A percentile compares a stretch with the other conserved stretches of the same genome.
These are phyloP conservation scores for Stegodyphus mimosarum DNA, from an alignment of 1,140 invertebrate genomes.

Conservation along the genomic window DNA sequence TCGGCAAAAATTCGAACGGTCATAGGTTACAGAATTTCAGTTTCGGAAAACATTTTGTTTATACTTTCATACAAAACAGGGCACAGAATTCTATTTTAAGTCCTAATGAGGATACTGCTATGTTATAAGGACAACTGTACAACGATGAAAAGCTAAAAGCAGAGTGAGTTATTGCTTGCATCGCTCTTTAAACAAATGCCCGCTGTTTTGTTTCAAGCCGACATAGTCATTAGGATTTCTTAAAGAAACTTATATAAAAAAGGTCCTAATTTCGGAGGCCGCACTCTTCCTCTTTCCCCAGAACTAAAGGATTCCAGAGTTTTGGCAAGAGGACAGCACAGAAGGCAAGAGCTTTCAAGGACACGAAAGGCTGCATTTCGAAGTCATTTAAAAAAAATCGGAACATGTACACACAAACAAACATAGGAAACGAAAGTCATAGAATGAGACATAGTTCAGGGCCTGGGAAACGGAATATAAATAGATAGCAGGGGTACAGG, in stretches of 20 bases:
- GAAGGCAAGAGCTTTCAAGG: conserved; percentile 10
- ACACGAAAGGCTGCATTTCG: not conserved
- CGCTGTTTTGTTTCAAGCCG: conserved; percentile 11
- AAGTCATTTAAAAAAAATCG: not conserved
- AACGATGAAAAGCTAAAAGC: not conserved
- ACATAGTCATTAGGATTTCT: conserved; percentile 1
- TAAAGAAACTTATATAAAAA: not conserved
- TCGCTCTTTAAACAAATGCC: conserved; percentile 22
- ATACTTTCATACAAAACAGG: too few species aligned
- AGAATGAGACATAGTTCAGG: conserved; percentile 40
- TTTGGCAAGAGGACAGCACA: conserved; percentile 36
- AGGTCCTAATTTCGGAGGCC: conserved; percentile 39
- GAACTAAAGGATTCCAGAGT: conserved; percentile 50
- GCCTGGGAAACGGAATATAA: conserved; percentile 22
- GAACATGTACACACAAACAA: not conserved
- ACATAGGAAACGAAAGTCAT: conserved; percentile 15
- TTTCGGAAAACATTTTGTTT: too few species aligned
- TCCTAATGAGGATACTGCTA: too few species aligned
- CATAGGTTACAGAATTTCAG: too few species aligned
- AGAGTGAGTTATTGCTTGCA: conserved; percentile 35
- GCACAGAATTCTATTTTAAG: too few species aligned
- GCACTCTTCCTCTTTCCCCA: not conserved
- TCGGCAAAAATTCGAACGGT: too few species aligned
- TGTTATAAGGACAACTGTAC: not conserved
- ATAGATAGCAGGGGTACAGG: conserved; percentile 52